Evolutionary conservation across 2,888 invertebrate genomes (phyloP), one percentile per base, ranked within the genome.

Genomic region (Agelastica alni): DNA sequence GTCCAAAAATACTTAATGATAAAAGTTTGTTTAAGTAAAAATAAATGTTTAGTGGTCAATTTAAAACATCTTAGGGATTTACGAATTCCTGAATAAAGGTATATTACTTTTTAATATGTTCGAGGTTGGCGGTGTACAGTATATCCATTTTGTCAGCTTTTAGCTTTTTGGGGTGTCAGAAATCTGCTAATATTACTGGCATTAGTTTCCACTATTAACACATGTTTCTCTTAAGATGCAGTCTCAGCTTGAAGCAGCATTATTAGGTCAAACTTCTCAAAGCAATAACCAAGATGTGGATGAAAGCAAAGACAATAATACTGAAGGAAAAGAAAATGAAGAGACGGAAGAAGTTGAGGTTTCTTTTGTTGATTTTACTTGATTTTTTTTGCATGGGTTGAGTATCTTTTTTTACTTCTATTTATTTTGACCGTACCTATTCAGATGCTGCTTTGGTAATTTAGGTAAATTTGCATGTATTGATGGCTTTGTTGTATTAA

Each of bases 281-380:
- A 65, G 70, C 66, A 72, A 70, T 66, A 74, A 76, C 60, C 66
- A 68, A 31, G 68, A 68, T 46, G 75, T 75, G 53, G 74, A 75
- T 59, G 49, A 49, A 49, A 49, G 22, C 41, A 49, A 49, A 49
- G 49, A 49, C 41, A 79, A 78, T 72, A 80, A 80, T 70, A 65
- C 79, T 64, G 79, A 81, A 65, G 80, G 80, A 59, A 82, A 83
- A 69, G 80, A 77, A 49, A 78, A 77, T 54, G 82, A 83, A 70
- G 80, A 77, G 54, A 81, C 81, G 63, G 83, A 83, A 63, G 81
- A 80, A 63, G 79, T 79, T 65, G 83, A 83, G 68, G 83, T 83
- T 77, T 83, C 78, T 73, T 59, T 55, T 55, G 56, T 60, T 60
- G 57, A 55, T 58, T 58, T 58, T 60, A 56, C 54, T 60, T 58